phyloP scores from a whole-genome alignment of 1,140 invertebrate genomes.

The Aphelenchoides fujianensis region DNA sequence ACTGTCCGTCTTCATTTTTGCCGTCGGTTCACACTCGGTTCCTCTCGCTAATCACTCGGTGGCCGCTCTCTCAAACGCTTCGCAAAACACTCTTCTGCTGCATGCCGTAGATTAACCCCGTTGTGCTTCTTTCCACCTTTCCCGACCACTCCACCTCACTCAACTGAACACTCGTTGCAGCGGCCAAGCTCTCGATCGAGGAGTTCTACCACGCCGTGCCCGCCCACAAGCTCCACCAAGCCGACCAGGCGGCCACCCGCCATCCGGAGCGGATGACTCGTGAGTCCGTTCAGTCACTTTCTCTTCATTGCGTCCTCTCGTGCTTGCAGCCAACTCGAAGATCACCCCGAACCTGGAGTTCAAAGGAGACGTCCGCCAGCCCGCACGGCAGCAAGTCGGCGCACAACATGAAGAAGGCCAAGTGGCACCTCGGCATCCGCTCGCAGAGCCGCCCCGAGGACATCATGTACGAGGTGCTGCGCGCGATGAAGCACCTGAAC shows the following conservation, averaged over 20 bases:
- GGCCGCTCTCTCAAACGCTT: too few relatives aligned
- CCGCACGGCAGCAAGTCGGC: slow-evolving; percentile 63
- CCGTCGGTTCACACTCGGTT: slow-evolving; percentile 1
- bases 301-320: too few relatives aligned
- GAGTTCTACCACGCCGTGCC: slow-evolving; percentile 61
- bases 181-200: slow-evolving; percentile 59
- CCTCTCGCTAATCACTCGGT: too few relatives aligned
- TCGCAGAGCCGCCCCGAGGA: slow-evolving; percentile 93
- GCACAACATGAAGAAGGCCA: slow-evolving; percentile 85
- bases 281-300: slow-evolving; percentile 64
- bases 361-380: neutral
- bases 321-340: slow-evolving; percentile 50
- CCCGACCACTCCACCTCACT: too few relatives aligned
- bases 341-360: slow-evolving; percentile 64
- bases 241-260: slow-evolving; percentile 67
- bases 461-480: slow-evolving; percentile 99
- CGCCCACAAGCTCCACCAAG: slow-evolving; percentile 52
- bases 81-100: too few relatives aligned
- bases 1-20: neutral
- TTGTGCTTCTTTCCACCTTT: too few relatives aligned
- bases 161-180: slow-evolving; percentile 52
- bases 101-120: too few relatives aligned
- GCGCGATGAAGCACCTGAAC: slow-evolving; percentile 94
- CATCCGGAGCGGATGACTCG: slow-evolving; percentile 93
- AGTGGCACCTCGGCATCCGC: slow-evolving; percentile 96